Base-by-base conservation (phyloP, 2,888 invertebrate species). In the Prosopocoilus inquinatus region DNA sequence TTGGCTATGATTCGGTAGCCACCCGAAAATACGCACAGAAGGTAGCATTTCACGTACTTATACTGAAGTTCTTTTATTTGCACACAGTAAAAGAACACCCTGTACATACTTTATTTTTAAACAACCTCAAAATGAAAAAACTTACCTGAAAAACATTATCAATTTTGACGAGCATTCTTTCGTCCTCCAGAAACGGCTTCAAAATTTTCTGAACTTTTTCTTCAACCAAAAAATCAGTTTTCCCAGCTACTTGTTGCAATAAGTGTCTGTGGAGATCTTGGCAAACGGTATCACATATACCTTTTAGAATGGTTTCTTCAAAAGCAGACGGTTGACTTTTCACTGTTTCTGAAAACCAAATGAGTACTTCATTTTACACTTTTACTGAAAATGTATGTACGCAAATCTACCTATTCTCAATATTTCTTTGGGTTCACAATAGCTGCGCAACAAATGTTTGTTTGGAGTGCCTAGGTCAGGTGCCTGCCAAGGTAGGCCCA, bases 211-310 rank as follows among this genome's bases (percentile, higher is more conserved):
- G 75, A 9, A 92, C 71, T 48, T 84, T 82, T 58, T 87, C 84
- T 73, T 91, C 91, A 0, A 91, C 82, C 28, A 91, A 75, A 74
- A 91, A 91, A 5, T 87, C 89, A 0, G 88, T 85, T 57, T 86
- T 85, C 66, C 89, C 86, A 0, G 89, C 83, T 34, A 91, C 82
- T 53, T 85, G 78, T 53, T 82, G 80, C 13, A 90, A 74, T 60
- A 90, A 83, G 61, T 84, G 84, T 34, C 82, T 81, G 50, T 89
- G 73, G 67, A 84, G 63, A 41, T 72, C 55, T 9, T 51, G 47
- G 67, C 4, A 61, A 50, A 15, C 64, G 61, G 4, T 58, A 47
- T 11, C 61, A 36, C 47, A 59, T 53, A 49, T 67, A 58, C 1
- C 20, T 28, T 28, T 28, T 7, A 28, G 20, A 1, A 5, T 28